These are phyloP conservation scores for Conopomorpha cramerella DNA, from an alignment of 1,140 invertebrate genomes.

Conservation along the genomic window DNA sequence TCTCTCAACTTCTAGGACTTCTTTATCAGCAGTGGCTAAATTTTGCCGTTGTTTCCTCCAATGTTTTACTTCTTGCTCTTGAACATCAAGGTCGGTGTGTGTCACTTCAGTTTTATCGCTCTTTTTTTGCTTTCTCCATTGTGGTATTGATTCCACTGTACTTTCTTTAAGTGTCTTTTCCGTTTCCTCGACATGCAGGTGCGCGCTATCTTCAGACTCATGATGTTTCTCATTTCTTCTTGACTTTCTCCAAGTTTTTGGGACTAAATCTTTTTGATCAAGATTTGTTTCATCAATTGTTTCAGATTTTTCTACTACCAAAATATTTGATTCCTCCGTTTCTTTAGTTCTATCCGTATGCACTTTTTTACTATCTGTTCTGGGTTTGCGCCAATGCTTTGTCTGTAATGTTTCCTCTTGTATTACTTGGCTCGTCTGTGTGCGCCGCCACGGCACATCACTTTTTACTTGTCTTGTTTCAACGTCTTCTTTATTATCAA, in stretches of 20 bases:
- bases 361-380: slow-evolving; percentile 2
- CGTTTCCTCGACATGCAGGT: no score
- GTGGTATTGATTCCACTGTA: no score
- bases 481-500: slow-evolving; percentile 27
- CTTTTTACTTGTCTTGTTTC: slow-evolving; percentile 16
- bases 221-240: no score
- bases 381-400: slow-evolving; percentile 5
- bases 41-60: slow-evolving; percentile 1
- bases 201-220: no score
- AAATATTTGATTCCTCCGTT: slow-evolving; percentile 6
- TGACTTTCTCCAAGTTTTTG: no score
- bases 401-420: slow-evolving; percentile 3
- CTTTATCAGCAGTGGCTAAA: neutral
- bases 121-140: no score
- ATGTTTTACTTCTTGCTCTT: neutral
- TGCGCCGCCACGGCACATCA: slow-evolving; percentile 34
- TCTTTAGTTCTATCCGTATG: neutral
- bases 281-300: slow-evolving; percentile 4
- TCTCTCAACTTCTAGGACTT: slow-evolving; percentile 8
- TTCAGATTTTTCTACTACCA: slow-evolving; percentile 6
- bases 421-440: slow-evolving; percentile 7
- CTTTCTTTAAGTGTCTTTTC: no score
- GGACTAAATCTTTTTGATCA: no score
- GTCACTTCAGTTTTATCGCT: no score
- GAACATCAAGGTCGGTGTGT: no score